Conservation (phyloP, 2,797 vertebrate species). For the Silurus aristotelis region DNA sequence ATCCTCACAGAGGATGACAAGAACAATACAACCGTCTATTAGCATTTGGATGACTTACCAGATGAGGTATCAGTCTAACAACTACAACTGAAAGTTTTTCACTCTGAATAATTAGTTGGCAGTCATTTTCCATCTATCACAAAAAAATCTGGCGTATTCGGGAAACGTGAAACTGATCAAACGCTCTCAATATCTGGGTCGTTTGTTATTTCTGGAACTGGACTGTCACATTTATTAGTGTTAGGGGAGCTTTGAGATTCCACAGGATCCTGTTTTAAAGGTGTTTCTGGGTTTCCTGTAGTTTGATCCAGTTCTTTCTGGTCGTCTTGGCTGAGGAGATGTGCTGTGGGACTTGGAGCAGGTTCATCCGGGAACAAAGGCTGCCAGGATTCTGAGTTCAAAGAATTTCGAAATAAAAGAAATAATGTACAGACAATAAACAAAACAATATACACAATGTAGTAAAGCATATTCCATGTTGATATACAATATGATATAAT, state of each 20-base stretch:
- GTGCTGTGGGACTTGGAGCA: constrained; percentile 43
- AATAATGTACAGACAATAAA: neutral
- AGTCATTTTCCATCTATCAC: neutral
- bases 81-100: neutral
- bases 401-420: neutral
- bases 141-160: neutral
- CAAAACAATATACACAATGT: neutral
- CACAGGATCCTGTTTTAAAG: constrained; percentile 46
- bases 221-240: constrained; percentile 20
- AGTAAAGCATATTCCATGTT: neutral
- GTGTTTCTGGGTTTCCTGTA: constrained; percentile 26
- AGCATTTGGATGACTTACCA: constrained; percentile 1
- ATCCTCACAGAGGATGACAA: constrained; percentile 46
- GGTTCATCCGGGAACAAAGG: constrained; percentile 42
- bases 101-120: neutral
- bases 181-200: constrained; percentile 35
- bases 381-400: constrained; percentile 54
- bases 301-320: constrained; percentile 27
- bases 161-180: constrained; percentile 7
- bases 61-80: neutral
- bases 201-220: constrained; percentile 23
- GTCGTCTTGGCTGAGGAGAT: constrained; percentile 18
- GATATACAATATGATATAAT: neutral
- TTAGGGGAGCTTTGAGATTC: constrained; percentile 23
- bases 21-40: constrained; percentile 3